Evolutionary conservation across 2,797 vertebrate genomes (phyloP), one percentile per base, ranked within the genome.

Genomic region (Thaleichthys pacificus): DNA sequence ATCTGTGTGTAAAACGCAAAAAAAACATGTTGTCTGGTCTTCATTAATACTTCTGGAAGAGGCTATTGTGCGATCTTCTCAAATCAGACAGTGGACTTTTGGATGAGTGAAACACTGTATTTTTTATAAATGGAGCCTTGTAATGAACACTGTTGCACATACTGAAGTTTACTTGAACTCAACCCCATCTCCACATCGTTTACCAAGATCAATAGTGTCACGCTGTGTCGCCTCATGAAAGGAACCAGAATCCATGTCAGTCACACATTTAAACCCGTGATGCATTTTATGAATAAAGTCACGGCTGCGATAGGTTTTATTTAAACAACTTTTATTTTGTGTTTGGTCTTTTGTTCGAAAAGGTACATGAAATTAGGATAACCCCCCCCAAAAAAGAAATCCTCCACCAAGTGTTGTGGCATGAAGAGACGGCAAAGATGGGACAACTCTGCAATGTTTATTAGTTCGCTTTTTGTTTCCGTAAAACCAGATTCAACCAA

Each of bases 321-420:
- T 80, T 80, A 73, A 84, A 84, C 79, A 65, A 62, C 21, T 84
- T 92, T 93, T 89, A 90, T 92, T 91, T 89, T 69, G 77, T 78
- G 78, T 80, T 80, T 62, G 72, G 70, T 73, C 62, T 42, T 86
- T 78, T 79, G 75, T 82, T 85, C 68, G 84, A 87, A 86, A 83
- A 66, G 78, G 71, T 88, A 88, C 83, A 86, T 83, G 75, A 67
- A 9, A 65, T 82, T 83, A 73, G 61, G 70, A 84, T 86, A 80
- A 61, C 28, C 28, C 28, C 28, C 4, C 28, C 1, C 26, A 28
- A 30, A 87, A 49, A 71, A 14, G 11, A 42, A 81, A 70, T 79
- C 56, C 49, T 75, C 28, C 56, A 73, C 22, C 14, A 35, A 75
- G 70, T 70, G 76, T 66, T 75, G 72, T 74, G 73, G 77, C 64